These are phyloP conservation scores for Sitobion miscanthi DNA, from an alignment of 1,140 invertebrate species.

Conservation along the genomic window DNA sequence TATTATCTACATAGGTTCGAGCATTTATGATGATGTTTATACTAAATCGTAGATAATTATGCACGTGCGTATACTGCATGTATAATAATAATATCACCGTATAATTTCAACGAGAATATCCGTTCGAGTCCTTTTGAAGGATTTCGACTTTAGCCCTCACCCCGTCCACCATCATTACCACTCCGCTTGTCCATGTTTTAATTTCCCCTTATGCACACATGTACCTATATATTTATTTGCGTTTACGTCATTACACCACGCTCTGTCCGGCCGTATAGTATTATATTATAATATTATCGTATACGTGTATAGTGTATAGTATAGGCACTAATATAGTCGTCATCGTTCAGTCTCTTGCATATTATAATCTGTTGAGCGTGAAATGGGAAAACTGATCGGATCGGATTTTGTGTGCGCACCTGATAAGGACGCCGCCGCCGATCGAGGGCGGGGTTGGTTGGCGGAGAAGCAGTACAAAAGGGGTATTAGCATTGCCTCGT, in stretches of 20 bases:
- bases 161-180: not conserved
- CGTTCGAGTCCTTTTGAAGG: conserved; percentile 25
- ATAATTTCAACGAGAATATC: not conserved
- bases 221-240: not conserved
- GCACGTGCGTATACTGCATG: not conserved
- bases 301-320: not conserved
- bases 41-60: too few species aligned
- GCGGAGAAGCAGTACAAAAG: conserved; percentile 24
- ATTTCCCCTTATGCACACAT: not conserved
- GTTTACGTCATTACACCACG: not conserved
- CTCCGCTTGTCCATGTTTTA: not conserved
- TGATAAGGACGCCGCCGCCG: conserved; percentile 6
- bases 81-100: not conserved
- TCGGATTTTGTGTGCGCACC: conserved; percentile 19
- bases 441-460: not conserved
- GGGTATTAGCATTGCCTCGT: conserved; percentile 39
- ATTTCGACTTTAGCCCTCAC: not conserved
- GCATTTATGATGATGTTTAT: too few species aligned
- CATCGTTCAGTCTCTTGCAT: not conserved
- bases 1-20: too few species aligned
- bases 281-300: not conserved
- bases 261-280: not conserved
- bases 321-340: not conserved
- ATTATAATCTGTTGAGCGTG: conserved; percentile 54
- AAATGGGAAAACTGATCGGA: conserved; percentile 56